phyloP scores from a whole-genome alignment of 2,113 vertebrate species.

The Prionailurus viverrinus region DNA sequence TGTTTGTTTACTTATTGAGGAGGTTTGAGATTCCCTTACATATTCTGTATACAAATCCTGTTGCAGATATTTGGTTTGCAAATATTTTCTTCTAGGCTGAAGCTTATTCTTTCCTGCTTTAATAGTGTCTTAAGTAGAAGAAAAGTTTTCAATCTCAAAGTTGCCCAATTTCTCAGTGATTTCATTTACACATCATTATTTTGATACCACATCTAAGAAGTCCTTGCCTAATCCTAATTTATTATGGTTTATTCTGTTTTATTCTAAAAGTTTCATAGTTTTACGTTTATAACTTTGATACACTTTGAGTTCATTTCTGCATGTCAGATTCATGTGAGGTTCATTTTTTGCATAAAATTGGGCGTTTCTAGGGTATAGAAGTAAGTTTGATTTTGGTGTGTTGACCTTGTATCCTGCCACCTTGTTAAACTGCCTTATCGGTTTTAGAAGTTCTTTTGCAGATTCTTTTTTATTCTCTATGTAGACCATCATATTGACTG shows the following conservation, averaged over 20 bases:
- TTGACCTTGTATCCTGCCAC: not conserved
- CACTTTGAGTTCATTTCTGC: not conserved
- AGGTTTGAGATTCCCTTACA: not conserved
- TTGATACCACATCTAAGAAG: not conserved
- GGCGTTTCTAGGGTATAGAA: not conserved
- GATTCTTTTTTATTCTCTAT: not conserved
- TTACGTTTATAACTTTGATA: not conserved
- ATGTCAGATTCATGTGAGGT: not conserved
- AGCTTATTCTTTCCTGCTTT: not conserved
- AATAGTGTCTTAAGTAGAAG: not conserved
- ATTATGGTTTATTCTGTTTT: not conserved
- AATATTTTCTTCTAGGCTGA: not conserved
- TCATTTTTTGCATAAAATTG: not conserved
- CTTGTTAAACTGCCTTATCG: not conserved
- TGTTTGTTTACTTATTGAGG: not conserved
- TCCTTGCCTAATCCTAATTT: not conserved
- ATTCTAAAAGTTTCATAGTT: not conserved
- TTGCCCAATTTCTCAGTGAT: not conserved
- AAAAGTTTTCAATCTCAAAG: not conserved
- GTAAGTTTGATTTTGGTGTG: not conserved
- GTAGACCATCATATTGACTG: not conserved
- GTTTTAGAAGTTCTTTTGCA: not conserved
- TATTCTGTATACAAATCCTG: not conserved
- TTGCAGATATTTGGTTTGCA: not conserved
- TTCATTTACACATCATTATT: not conserved